A percentile compares a stretch with the other conserved stretches of the same genome.
These are phyloP conservation scores for Drosophila kikkawai DNA, from an alignment of 1,140 invertebrate genomes.

Conservation along the genomic window DNA sequence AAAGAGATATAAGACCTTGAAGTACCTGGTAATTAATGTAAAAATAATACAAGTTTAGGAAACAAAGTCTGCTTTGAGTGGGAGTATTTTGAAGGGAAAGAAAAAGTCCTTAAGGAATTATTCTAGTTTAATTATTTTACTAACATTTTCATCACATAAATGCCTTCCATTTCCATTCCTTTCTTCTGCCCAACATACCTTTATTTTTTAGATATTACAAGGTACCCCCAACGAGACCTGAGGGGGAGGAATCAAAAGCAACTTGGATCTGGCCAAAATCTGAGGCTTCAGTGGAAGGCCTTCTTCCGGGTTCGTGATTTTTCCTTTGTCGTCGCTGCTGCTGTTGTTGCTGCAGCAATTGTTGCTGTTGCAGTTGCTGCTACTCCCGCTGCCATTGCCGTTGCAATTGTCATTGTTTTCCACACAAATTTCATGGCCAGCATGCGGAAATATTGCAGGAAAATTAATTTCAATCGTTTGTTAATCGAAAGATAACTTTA, in stretches of 20 bases:
- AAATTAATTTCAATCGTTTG: constrained; percentile 69
- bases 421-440: constrained; percentile 73
- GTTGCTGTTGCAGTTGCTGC: constrained; percentile 24
- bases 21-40: neutral
- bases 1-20: neutral
- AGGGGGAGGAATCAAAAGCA: constrained; percentile 23
- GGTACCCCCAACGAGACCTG: constrained; percentile 3
- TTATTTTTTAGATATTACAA: neutral
- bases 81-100: neutral
- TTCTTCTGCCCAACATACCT: neutral
- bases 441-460: constrained; percentile 54
- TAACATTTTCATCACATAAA: too few relatives aligned
- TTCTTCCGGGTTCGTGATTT: constrained; percentile 82
- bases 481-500: constrained; percentile 62
- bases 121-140: neutral
- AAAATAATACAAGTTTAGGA: fast-evolving
- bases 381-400: constrained; percentile 36
- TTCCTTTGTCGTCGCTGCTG: constrained; percentile 46
- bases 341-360: constrained; percentile 15
- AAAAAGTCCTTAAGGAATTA: too few relatives aligned
- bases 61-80: too few relatives aligned
- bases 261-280: constrained; percentile 36
- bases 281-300: constrained; percentile 27
- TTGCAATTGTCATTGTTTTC: constrained; percentile 66
- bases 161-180: too few relatives aligned